phyloP scores from a whole-genome alignment of 2,113 vertebrate species.

The Brienomyrus brachyistius region DNA sequence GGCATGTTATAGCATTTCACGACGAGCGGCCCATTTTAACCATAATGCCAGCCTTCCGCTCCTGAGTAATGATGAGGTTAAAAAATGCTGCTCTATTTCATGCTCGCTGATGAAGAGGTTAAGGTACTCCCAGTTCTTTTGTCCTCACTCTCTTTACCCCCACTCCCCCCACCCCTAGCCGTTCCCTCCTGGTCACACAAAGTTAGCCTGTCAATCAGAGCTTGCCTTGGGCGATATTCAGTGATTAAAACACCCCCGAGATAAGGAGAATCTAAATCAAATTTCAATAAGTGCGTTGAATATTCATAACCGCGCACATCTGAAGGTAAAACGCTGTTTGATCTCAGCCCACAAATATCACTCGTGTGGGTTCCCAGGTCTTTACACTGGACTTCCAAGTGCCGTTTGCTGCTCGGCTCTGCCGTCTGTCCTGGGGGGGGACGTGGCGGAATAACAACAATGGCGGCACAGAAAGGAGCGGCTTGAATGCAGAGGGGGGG shows the following conservation, averaged over 20 bases:
- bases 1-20: not conserved
- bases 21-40: not conserved
- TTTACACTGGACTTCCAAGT: constrained; percentile 59
- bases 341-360: constrained; percentile 71
- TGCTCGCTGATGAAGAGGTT: not conserved
- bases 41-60: not conserved
- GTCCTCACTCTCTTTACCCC: constrained; percentile 46
- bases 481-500: constrained; percentile 75
- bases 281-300: constrained; percentile 98
- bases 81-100: not conserved
- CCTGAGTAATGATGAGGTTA: not conserved
- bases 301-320: constrained; percentile 94
- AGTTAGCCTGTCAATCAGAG: constrained; percentile 90
- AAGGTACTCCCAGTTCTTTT: constrained; percentile 31
- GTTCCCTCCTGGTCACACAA: constrained; percentile 61
- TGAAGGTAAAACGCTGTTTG: constrained; percentile 82
- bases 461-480: constrained; percentile 56
- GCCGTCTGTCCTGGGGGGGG: constrained; percentile 58
- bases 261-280: constrained; percentile 92
- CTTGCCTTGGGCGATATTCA: constrained; percentile 84
- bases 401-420: constrained; percentile 50
- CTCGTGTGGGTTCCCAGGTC: constrained; percentile 70
- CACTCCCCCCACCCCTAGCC: constrained; percentile 43
- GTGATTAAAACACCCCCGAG: constrained; percentile 98
- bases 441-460: constrained; percentile 62